A percentile compares a stretch with the other conserved stretches of the same genome.
These are phyloP conservation scores for Nemapogon koenigi DNA, from an alignment of 2,888 invertebrate genomes.

Conservation along the genomic window DNA sequence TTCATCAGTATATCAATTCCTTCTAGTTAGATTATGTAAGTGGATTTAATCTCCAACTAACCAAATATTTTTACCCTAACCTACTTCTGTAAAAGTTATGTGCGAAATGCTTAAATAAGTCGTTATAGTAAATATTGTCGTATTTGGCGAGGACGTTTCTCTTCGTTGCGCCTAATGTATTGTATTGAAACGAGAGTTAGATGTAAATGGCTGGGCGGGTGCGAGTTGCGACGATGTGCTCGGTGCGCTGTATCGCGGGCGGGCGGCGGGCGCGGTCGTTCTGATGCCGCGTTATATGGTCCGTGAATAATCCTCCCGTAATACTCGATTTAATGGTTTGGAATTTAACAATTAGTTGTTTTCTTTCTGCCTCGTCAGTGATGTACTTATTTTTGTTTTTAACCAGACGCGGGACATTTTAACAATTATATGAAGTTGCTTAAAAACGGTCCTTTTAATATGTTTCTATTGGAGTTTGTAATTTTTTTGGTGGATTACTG, in stretches of 20 bases:
- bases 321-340: slow-evolving; percentile 58
- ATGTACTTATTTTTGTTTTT: slow-evolving; percentile 24
- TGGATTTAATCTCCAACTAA: too few relatives aligned
- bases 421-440: too few relatives aligned
- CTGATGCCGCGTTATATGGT: slow-evolving; percentile 53
- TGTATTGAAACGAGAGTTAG: slow-evolving; percentile 27
- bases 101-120: neutral
- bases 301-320: slow-evolving; percentile 59
- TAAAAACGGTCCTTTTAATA: too few relatives aligned
- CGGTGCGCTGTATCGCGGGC: slow-evolving; percentile 15
- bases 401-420: neutral
- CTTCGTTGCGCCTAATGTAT: slow-evolving; percentile 14
- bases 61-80: too few relatives aligned
- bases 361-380: slow-evolving; percentile 56
- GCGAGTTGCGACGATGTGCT: slow-evolving; percentile 18
- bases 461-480: too few relatives aligned
- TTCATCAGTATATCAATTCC: too few relatives aligned
- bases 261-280: slow-evolving; percentile 23
- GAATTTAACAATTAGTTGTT: slow-evolving; percentile 63
- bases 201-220: slow-evolving; percentile 25
- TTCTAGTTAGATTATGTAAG: too few relatives aligned
- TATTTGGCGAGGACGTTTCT: slow-evolving; percentile 11
- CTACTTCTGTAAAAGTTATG: too few relatives aligned
- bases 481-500: too few relatives aligned
- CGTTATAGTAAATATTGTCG: neutral